These are phyloP conservation scores for Cacatua alba DNA, from an alignment of 2,113 vertebrate species.

Conservation along the genomic window DNA sequence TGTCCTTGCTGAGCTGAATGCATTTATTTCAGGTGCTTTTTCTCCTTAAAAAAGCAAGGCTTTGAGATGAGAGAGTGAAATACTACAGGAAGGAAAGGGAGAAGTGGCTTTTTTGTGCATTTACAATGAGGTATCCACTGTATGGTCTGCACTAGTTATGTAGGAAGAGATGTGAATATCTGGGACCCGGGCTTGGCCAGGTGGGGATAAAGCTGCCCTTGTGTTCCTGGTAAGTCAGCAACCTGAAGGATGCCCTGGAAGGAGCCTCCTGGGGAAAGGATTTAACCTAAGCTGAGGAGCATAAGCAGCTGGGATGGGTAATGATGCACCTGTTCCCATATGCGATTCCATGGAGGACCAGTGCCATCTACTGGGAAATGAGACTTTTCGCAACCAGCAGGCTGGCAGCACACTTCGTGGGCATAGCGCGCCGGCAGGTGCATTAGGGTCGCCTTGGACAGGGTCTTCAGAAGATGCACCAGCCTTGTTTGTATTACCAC, in stretches of 20 bases:
- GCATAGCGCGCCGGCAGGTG: rapidly evolving
- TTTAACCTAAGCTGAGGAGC: not conserved
- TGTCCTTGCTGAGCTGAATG: not conserved
- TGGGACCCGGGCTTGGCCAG: not conserved
- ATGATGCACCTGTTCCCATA: not conserved
- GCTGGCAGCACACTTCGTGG: not conserved
- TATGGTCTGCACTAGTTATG: rapidly evolving
- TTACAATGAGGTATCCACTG: not conserved
- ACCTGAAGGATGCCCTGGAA: rapidly evolving
- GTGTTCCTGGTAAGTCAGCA: not conserved
- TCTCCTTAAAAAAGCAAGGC: not conserved
- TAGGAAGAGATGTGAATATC: not conserved
- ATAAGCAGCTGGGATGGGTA: rapidly evolving
- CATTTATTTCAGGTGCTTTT: not conserved
- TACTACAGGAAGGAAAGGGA: rapidly evolving
- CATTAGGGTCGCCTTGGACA: rapidly evolving
- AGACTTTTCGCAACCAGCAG: not conserved
- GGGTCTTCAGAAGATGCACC: rapidly evolving
- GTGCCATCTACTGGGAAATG: slow-evolving; percentile 30
- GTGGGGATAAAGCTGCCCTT: not conserved
- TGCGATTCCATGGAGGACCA: not conserved
- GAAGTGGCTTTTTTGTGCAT: rapidly evolving
- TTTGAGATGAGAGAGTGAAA: not conserved
- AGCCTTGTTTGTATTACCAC: rapidly evolving
- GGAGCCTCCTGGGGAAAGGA: not conserved